A percentile compares a stretch with the other conserved stretches of the same genome.
These are phyloP conservation scores for Aphis gossypii DNA, from an alignment of 1,140 invertebrate genomes.

Conservation along the genomic window DNA sequence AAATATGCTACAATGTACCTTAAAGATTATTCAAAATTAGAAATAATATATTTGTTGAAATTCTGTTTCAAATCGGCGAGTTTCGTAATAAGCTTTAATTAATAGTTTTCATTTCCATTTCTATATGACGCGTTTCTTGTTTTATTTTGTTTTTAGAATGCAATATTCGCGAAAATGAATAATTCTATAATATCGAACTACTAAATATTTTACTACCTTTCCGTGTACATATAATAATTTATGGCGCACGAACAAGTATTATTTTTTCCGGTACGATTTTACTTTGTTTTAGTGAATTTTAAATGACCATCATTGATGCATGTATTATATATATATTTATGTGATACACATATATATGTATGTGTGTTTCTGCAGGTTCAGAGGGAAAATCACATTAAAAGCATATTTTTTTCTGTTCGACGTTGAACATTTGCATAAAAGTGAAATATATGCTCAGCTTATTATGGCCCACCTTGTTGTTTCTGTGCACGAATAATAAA, in stretches of 20 bases:
- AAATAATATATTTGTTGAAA: too few species aligned
- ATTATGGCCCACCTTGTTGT: neutral
- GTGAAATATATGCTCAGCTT: neutral
- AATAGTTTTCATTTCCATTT: neutral
- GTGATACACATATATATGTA: too few species aligned
- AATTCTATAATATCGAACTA: neutral
- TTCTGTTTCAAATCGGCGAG: neutral
- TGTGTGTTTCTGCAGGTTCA: neutral
- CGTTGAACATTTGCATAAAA: neutral
- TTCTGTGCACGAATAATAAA: neutral
- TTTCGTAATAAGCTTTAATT: neutral
- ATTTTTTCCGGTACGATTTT: neutral
- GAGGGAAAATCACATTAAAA: neutral
- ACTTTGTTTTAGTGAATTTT: neutral
- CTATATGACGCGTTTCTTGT: neutral
- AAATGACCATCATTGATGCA: neutral
- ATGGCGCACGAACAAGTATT: neutral
- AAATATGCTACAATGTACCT: too few species aligned
- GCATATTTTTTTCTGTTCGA: neutral
- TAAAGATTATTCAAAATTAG: too few species aligned
- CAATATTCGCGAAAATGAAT: neutral
- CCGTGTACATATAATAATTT: neutral
- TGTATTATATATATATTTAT: neutral
- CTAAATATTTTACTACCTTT: neutral
- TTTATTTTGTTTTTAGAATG: neutral